These are phyloP conservation scores for Salminus brasiliensis DNA, from an alignment of 2,113 vertebrate species.

Conservation along the genomic window DNA sequence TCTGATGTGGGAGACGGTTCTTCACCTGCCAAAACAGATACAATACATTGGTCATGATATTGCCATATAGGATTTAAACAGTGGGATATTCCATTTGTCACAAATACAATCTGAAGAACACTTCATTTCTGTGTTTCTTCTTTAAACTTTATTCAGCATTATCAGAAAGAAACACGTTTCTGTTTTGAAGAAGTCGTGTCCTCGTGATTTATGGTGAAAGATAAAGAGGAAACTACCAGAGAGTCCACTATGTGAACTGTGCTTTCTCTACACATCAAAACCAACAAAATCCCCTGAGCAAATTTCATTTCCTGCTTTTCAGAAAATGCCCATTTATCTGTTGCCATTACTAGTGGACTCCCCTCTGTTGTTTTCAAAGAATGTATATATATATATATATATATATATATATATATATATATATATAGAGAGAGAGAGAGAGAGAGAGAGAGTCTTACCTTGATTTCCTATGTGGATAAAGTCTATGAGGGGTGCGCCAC, in stretches of 20 bases:
- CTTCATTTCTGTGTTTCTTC: background rate
- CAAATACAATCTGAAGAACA: background rate
- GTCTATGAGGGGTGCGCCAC: conserved; percentile 18
- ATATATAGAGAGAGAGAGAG: too few species aligned
- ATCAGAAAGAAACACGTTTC: background rate
- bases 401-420: too few species aligned
- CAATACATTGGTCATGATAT: background rate
- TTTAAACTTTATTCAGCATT: background rate
- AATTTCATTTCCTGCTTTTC: conserved; percentile 46
- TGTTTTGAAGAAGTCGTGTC: conserved; percentile 25
- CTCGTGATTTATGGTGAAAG: conserved; percentile 44
- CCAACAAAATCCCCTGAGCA: conserved; percentile 45
- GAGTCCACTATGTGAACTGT: conserved; percentile 15
- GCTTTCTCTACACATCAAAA: conserved; percentile 54
- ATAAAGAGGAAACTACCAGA: conserved; percentile 46
- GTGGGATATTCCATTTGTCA: background rate
- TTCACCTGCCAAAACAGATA: conserved; percentile 4
- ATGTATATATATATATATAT: background rate
- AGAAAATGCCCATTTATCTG: conserved; percentile 13
- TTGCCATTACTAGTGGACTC: background rate
- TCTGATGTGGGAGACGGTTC: background rate
- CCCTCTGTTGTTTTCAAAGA: background rate
- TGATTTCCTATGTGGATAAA: conserved; percentile 55
- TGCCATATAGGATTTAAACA: background rate
- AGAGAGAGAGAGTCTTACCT: conserved; percentile 73